Conservation (phyloP, 2,797 vertebrate species). For the Hapalemur alaotrensis region DNA sequence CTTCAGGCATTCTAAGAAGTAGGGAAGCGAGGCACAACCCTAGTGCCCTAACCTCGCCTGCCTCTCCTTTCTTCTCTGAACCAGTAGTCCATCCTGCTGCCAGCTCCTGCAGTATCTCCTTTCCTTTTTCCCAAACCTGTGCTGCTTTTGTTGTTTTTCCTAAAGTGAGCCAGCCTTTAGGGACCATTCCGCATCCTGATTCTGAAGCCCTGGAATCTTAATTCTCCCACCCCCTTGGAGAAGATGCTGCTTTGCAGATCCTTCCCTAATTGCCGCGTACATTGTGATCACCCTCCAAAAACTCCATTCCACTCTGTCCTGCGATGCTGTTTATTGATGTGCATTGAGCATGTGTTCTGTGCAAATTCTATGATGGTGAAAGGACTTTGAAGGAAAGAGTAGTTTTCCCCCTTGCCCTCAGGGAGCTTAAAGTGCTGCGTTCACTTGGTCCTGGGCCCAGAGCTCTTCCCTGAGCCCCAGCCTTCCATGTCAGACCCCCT, state of each 20-base stretch:
- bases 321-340: not conserved
- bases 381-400: not conserved
- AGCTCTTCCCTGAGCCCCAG: not conserved
- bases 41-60: not conserved
- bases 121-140: not conserved
- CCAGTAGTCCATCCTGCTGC: not conserved
- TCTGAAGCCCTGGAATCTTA: not conserved
- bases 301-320: not conserved
- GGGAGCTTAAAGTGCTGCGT: not conserved
- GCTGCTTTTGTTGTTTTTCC: not conserved
- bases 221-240: not conserved
- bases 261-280: accelerated
- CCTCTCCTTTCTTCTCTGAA: not conserved
- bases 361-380: not conserved
- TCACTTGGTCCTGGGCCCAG: not conserved
- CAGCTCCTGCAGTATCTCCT: not conserved
- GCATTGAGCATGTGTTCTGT: not conserved
- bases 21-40: not conserved
- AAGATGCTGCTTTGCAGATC: not conserved
- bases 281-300: not conserved
- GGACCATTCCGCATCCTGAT: not conserved
- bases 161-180: not conserved
- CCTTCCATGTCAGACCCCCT: accelerated
- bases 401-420: not conserved
- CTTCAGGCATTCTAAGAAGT: not conserved